phyloP scores from a whole-genome alignment of 2,797 vertebrate genomes.

The Mycteria americana region DNA sequence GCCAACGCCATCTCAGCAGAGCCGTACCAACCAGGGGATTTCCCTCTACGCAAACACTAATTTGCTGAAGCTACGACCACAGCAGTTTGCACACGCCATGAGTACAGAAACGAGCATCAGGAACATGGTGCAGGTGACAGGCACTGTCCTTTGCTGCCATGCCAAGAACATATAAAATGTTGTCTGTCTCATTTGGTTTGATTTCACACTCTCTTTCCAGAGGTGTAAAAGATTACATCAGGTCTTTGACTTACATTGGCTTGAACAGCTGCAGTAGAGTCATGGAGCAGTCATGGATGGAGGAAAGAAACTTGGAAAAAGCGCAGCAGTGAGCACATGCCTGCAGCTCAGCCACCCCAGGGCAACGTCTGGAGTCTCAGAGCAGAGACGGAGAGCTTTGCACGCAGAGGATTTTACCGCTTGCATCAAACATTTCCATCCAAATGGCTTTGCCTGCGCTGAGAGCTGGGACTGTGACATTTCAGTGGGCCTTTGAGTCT shows the following conservation, averaged over 20 bases:
- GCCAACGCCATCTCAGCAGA: not conserved
- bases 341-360: not conserved
- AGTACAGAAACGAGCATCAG: not conserved
- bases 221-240: conserved; percentile 2
- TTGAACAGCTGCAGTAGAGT: not conserved
- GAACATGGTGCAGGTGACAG: not conserved
- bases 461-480: not conserved
- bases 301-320: not conserved
- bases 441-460: not conserved
- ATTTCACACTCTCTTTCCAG: not conserved
- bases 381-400: not conserved
- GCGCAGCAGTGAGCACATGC: not conserved
- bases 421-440: not conserved
- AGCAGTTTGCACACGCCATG: accelerated
- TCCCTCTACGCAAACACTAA: not conserved
- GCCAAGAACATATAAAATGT: not conserved
- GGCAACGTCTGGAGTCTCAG: not conserved
- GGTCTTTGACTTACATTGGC: not conserved
- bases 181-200: not conserved
- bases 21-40: not conserved
- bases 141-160: not conserved
- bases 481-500: not conserved
- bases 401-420: not conserved
- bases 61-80: not conserved
- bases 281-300: not conserved